Evolutionary conservation across 1,140 invertebrate genomes (phyloP).

Genomic region (Pseudomyrmex pallidus): DNA sequence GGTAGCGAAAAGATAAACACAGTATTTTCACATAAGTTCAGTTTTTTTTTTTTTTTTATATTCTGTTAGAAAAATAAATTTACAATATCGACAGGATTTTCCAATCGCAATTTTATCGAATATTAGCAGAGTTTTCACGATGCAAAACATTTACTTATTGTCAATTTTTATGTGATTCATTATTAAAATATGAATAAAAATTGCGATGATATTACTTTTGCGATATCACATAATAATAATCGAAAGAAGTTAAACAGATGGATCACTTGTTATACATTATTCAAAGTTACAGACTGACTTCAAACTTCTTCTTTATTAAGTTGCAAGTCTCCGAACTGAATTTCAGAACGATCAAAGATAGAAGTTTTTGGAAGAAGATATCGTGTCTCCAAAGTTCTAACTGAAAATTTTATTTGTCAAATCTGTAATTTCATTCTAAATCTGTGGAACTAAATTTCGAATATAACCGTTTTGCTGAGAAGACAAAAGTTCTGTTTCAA

Average conservation of each 20-base stretch:
- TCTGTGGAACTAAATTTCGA: neutral
- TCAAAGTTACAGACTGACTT: neutral
- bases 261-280: conserved; percentile 1
- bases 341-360: conserved; percentile 34
- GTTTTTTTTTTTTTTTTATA: neutral
- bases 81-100: neutral
- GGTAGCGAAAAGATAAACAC: neutral
- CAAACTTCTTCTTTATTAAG: conserved; percentile 32
- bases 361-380: conserved; percentile 12
- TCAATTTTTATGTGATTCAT: neutral
- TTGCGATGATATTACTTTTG: neutral
- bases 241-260: neutral
- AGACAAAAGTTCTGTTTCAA: neutral
- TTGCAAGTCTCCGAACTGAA: conserved; percentile 28
- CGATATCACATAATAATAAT: neutral
- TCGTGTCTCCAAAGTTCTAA: conserved; percentile 15
- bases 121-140: neutral
- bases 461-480: neutral
- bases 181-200: conserved; percentile 1
- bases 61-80: conserved; percentile 25
- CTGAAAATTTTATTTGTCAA: conserved; percentile 39
- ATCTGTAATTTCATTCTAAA: conserved; percentile 43
- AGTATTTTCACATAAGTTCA: conserved; percentile 25
- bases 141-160: neutral
- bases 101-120: neutral